Conservation (phyloP, 2,888 invertebrate genomes). For the Clusia tigrina region DNA sequence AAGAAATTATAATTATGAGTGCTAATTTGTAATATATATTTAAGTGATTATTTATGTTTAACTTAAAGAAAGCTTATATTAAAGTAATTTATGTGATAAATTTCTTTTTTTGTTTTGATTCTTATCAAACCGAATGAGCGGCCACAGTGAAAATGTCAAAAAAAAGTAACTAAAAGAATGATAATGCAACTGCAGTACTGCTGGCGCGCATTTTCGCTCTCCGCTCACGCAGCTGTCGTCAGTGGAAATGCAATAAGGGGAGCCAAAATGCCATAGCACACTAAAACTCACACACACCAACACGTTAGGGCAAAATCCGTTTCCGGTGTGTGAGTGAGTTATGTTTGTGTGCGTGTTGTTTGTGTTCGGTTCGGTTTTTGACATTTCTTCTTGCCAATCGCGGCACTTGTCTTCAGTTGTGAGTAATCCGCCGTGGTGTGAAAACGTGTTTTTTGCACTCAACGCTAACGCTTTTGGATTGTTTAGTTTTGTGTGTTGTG, state of each 20-base stretch:
- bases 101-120: constrained; percentile 53
- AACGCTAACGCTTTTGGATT: neutral
- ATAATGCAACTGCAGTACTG: neutral
- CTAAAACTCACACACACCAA: neutral
- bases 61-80: no score
- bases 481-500: no score
- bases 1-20: no score
- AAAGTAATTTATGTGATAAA: neutral
- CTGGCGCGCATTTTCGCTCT: neutral
- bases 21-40: no score
- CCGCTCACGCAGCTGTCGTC: neutral
- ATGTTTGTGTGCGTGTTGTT: no score
- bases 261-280: constrained; percentile 25
- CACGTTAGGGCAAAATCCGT: no score
- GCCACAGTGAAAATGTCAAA: no score
- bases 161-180: no score
- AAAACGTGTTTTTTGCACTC: constrained; percentile 38
- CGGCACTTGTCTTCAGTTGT: constrained; percentile 44
- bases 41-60: no score
- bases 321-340: no score
- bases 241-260: constrained; percentile 36
- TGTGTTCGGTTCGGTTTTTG: no score
- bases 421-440: constrained; percentile 55
- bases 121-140: constrained; percentile 52
- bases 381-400: no score